These are phyloP conservation scores for Molossus alvarezi DNA, from an alignment of 2,797 vertebrate genomes.

Conservation along the genomic window DNA sequence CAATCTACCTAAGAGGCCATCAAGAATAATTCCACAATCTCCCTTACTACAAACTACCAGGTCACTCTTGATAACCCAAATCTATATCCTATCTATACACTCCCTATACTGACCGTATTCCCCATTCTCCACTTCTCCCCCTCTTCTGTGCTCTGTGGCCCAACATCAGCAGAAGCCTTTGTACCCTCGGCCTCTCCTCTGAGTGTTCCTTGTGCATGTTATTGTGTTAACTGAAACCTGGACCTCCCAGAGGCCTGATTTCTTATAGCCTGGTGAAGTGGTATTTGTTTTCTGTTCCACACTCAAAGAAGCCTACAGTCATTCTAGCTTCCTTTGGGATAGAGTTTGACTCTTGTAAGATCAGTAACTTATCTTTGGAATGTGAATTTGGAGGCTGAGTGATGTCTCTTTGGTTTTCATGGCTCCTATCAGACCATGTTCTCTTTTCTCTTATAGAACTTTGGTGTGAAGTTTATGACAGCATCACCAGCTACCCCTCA, in stretches of 20 bases:
- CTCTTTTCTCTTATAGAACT: constrained; percentile 42
- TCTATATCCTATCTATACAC: neutral
- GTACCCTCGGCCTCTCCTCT: neutral
- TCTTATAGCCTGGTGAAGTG: neutral
- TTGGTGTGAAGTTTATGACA: neutral
- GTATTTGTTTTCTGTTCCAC: neutral
- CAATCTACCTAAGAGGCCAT: neutral
- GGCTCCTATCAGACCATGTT: neutral
- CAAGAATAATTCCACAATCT: neutral
- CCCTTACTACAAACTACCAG: neutral
- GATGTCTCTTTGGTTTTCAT: constrained; percentile 7
- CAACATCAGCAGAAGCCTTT: neutral
- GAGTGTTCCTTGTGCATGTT: neutral
- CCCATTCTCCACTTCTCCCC: neutral
- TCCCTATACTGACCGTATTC: neutral
- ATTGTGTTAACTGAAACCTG: neutral
- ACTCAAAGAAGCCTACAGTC: neutral
- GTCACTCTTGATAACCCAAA: neutral
- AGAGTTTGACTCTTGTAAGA: neutral
- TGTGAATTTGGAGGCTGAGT: neutral
- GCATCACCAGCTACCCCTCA: neutral
- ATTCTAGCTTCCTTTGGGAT: neutral
- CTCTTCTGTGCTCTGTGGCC: neutral
- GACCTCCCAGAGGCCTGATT: neutral
- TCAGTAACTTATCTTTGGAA: constrained; percentile 15